Evolutionary conservation across 2,797 vertebrate species (phyloP), one percentile per base, ranked within the genome.

Genomic region (Threskiornis aethiopicus): DNA sequence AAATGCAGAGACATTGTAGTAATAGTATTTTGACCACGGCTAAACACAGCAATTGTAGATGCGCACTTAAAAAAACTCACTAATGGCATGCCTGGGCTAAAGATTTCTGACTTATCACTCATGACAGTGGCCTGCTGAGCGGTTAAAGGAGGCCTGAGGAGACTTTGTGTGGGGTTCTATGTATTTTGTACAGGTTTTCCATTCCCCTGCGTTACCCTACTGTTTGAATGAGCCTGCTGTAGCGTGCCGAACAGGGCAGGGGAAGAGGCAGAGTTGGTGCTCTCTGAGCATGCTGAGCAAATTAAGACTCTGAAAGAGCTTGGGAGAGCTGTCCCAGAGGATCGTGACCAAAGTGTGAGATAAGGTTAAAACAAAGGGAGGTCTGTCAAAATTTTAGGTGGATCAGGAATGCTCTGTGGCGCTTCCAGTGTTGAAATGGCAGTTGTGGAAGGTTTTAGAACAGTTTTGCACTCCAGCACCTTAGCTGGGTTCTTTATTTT

Each of bases 131-230:
- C 49, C n/a, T 62, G 31, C 22, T 52, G 67, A 25, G 41, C 0
- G 1, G 8, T 35, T 54, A 31, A 31, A 78, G 73, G 20, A 55
- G 47, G 4, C 14, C 35, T 46, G 44, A 37, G 37, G 18, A 49
- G 18, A 13, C 14, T 58, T 51, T 17, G 12, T 33, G 24, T 66
- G 47, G 39, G 11, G 3, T 47, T 77, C 24, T 11, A 1, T 55
- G 47, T 58, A 16, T 46, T 73, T 77, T 39, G 13, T 49, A 20
- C 15, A 19, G 33, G 16, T 69, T 84, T 88, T 55, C 55, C 39
- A 5, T 46, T 54, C 11, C 8, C 3, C 9, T 24, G 12, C 3
- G 0, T 39, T 29, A 9, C 17, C 7, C 13, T 20, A 1, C 21
- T 39, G 13, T 54, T 47, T 16, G 21, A 31, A 19, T 10, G 19